phyloP scores from a whole-genome alignment of 2,113 vertebrate species.

The Cygnus buccinator region DNA sequence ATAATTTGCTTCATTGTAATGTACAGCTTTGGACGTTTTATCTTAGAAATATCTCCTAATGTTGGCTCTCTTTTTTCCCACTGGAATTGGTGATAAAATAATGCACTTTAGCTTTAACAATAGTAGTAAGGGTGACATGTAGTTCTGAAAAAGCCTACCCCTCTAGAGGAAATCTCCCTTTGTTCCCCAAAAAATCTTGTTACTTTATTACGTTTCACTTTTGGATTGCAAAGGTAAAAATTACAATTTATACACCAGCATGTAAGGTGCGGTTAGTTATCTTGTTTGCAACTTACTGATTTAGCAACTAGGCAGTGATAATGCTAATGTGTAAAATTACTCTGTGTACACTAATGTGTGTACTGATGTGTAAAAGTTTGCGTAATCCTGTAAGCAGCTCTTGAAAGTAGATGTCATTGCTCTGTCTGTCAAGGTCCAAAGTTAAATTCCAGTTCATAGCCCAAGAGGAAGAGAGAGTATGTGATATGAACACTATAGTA shows the following conservation, averaged over 20 bases:
- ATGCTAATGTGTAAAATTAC: neutral
- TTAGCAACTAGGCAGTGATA: neutral
- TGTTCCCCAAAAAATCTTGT: neutral
- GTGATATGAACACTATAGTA: neutral
- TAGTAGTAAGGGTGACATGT: neutral
- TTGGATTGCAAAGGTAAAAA: neutral
- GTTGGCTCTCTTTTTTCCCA: neutral
- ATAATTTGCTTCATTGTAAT: neutral
- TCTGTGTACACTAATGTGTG: neutral
- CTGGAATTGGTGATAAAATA: neutral
- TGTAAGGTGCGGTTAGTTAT: neutral
- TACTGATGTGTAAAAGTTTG: neutral
- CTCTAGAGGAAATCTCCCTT: neutral
- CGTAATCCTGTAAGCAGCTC: neutral
- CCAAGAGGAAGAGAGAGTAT: neutral
- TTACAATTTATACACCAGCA: neutral
- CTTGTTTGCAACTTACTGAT: neutral
- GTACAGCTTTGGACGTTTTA: neutral
- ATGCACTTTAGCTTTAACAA: neutral
- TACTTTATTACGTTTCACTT: neutral
- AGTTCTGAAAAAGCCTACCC: neutral
- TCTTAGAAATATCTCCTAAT: neutral
- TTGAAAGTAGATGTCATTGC: neutral
- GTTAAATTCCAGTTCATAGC: neutral
- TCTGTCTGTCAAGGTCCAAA: neutral